These are phyloP conservation scores for Dorcus hopei DNA, from an alignment of 2,888 invertebrate genomes.

Conservation along the genomic window DNA sequence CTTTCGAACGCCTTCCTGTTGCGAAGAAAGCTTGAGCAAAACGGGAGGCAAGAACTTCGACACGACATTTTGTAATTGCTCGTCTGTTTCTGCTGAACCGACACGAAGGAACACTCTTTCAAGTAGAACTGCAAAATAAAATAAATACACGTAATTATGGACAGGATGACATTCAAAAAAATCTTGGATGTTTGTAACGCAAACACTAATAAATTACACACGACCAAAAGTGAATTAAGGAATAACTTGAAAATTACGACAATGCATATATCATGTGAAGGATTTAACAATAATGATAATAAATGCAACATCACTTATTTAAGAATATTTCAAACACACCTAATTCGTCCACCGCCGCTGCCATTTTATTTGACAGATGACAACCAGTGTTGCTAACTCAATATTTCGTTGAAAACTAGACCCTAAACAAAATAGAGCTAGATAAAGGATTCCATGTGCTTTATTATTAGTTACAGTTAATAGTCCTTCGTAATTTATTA, in stretches of 20 bases:
- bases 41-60: slow-evolving; percentile 83
- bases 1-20: slow-evolving; percentile 75
- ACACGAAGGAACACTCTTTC: slow-evolving; percentile 86
- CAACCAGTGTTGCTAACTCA: background rate
- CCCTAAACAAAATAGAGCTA: no score
- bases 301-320: background rate
- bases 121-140: slow-evolving; percentile 65
- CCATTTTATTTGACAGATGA: slow-evolving; percentile 24
- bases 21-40: slow-evolving; percentile 83
- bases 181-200: background rate
- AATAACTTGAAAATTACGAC: no score
- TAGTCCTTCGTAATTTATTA: no score
- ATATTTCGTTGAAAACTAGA: no score
- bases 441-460: no score
- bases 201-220: background rate
- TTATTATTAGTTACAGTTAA: no score
- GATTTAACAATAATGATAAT: background rate
- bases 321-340: slow-evolving; percentile 17
- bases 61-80: slow-evolving; percentile 78
- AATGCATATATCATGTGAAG: no score
- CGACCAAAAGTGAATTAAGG: background rate
- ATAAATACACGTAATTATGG: background rate
- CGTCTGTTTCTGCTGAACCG: slow-evolving; percentile 86
- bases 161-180: slow-evolving; percentile 17
- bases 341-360: slow-evolving; percentile 32